Percentiles rank a stretch among this genome's conserved stretches.
Evolutionary conservation across 1,140 invertebrate species (phyloP).

Genomic region (Trachymyrmex cornetzi): DNA sequence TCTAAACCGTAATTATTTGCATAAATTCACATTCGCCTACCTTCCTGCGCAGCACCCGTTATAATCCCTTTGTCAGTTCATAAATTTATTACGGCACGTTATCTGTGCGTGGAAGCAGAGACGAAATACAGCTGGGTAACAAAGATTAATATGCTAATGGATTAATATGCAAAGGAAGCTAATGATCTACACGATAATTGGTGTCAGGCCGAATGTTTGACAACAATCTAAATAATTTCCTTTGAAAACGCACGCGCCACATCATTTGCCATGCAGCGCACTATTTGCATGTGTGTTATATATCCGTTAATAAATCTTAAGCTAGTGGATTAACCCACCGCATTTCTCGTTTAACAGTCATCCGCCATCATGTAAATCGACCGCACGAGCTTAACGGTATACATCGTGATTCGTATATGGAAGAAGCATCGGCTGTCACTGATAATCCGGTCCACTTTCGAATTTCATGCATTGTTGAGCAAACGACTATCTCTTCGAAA

Average conservation of each 20-base stretch:
- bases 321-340: slow-evolving; percentile 3
- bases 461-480: slow-evolving; percentile 41
- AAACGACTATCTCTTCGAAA: slow-evolving; percentile 34
- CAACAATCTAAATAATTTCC: slow-evolving; percentile 57
- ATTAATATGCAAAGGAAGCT: neutral
- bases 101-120: neutral
- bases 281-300: neutral
- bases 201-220: slow-evolving; percentile 29
- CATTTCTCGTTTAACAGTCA: slow-evolving; percentile 32
- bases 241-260: slow-evolving; percentile 11
- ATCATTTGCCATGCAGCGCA: neutral
- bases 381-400: neutral
- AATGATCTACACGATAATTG: slow-evolving; percentile 59
- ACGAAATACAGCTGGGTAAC: slow-evolving; percentile 33
- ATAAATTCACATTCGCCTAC: slow-evolving; percentile 25
- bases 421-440: slow-evolving; percentile 24
- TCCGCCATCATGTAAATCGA: neutral
- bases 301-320: slow-evolving; percentile 51
- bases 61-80: slow-evolving; percentile 55
- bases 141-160: slow-evolving; percentile 49
- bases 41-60: neutral
- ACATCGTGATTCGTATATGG: slow-evolving; percentile 4
- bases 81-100: slow-evolving; percentile 47
- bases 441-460: slow-evolving; percentile 31
- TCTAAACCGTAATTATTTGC: slow-evolving; percentile 56